Evolutionary conservation across 23 tunicate genomes (phyloP), one percentile per base, ranked within the genome.

Genomic region (Styela clava): DNA sequence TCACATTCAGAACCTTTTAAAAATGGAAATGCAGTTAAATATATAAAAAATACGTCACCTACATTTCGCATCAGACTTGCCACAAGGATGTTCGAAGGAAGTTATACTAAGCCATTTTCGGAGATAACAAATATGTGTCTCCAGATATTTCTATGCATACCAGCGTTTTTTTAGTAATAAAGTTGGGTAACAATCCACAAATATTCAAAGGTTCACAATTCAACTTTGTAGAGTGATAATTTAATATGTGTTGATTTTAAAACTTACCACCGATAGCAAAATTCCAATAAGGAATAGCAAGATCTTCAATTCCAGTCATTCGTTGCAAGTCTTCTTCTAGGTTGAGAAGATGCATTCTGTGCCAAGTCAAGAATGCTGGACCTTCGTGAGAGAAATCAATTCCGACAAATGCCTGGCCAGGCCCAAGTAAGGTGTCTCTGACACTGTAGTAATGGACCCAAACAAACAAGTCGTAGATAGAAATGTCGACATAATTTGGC

Each of bases 361-460:
- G 97, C 97, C 97, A 91, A 7, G 97, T 91, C 24, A 91, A 79
- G 71, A 91, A 91, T 0, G 90, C 97, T 9, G 97, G 97, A 1
- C 97, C 97, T 83, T 91, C 90, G 63, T 91, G 97, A 12, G 97
- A 85, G 51, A 91, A 91, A 51, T 91, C 97, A 7, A 91, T 82
- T 26, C 74, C 97, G 16, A 89, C 77, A 72, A 86, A 91, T 24
- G 97, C 90, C 74, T 91, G 90, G 1, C 97, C 97, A 22, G 90
- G 84, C 16, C 97, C 97, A 31, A 91, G 84, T 28, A 91, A 63
- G 24, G 97, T 91, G 87, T 91, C 97, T 22, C 97, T 79, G 29
- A 91, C 97, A 62, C 91, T 86, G 85, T 86, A 91, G 35, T 91
- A 91, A 78, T 91, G 97, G 33, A 82, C 82, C 97, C 97, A 91